Base-by-base conservation (phyloP, 1,140 invertebrate species). In the Calosoma granatense region DNA sequence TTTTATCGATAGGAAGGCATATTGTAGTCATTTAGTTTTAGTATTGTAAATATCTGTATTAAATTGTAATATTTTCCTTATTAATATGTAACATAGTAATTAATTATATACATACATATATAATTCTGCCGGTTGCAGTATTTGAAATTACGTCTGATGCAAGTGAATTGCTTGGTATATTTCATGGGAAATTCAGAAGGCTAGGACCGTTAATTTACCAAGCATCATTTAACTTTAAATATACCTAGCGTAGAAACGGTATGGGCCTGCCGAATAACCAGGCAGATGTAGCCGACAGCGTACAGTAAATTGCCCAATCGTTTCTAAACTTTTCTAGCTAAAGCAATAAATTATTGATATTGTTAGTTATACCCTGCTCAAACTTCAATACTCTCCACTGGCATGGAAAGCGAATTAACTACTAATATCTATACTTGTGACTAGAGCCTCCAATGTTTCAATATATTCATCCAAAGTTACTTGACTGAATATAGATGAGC, bases 151-250 rank as follows among this genome's bases (percentile, higher is more conserved):
- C 26, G 26, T 9, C 6, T 36, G n/a, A 36, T 36, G 26, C 26
- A 6, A n/a, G 26, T 9, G 26, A 36, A 36, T n/a, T n/a, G 26
- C n/a, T 36, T 17, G 17, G 41, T 17, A 47, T 47, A 47, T 47
- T 47, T 47, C 41, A 47, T 47, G 15, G 9, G 41, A 47, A 9
- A 36, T 36, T 36, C 26, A 36, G 26, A 6, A 36, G 41, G 9
- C 17, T 17, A 47, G 9, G 41, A 47, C 6, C 41, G 41, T 47
- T 47, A 9, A 47, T 47, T 47, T 47, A 47, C 41, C 41, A 47
- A 47, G 41, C 41, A 47, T 47, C 41, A 47, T 47, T 47, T 47
- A 47, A 47, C 41, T 47, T 47, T 47, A 47, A 47, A 9, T 47
- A 47, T 47, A 47, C 17, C n/a, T 9, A 6, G 6, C 6, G 6